Conservation (phyloP, 2,113 vertebrate genomes). For the Gymnorhina tibicen region DNA sequence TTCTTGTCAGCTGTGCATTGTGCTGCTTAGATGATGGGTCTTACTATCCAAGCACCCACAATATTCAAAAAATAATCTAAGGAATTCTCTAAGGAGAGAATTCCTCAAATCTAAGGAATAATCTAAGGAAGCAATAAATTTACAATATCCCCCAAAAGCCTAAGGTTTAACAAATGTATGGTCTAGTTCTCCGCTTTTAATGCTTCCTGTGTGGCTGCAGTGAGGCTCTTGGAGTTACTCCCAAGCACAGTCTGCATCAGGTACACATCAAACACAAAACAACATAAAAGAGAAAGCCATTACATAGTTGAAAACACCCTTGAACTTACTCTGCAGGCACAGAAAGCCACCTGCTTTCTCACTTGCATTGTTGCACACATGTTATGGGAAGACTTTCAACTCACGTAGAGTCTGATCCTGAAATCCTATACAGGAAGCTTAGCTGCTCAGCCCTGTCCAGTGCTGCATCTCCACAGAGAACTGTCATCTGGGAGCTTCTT, state of each 20-base stretch:
- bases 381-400: neutral
- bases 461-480: neutral
- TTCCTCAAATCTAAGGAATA: no score
- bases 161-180: neutral
- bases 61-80: neutral
- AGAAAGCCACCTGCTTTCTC: slow-evolving; percentile 43
- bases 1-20: neutral
- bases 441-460: neutral
- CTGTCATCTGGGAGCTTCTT: neutral
- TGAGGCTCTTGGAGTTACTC: neutral
- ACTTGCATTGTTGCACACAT: neutral
- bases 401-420: neutral
- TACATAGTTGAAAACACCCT: neutral
- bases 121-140: slow-evolving; percentile 9
- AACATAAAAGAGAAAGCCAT: neutral
- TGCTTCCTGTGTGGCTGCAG: neutral
- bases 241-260: neutral
- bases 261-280: neutral
- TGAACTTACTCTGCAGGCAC: neutral
- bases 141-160: neutral
- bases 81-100: no score
- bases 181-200: slow-evolving; percentile 4
- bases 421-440: neutral
- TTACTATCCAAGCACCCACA: neutral
- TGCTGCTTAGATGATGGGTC: neutral